Conservation (phyloP, 2,113 vertebrate genomes). For the Eira barbara region DNA sequence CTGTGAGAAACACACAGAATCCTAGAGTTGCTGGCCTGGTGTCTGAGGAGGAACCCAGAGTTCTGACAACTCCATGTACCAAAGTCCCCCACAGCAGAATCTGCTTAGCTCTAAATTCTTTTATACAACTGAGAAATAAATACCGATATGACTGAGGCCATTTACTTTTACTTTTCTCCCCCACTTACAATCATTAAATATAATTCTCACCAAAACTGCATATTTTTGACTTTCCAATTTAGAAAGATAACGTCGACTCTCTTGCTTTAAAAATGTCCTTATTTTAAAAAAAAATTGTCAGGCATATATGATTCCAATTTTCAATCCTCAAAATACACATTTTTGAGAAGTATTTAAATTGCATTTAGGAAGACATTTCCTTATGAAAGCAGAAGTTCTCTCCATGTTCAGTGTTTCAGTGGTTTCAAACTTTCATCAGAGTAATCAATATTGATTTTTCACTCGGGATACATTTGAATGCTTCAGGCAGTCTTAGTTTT, state of each 20-base stretch:
- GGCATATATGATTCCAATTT: slow-evolving; percentile 38
- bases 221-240: slow-evolving; percentile 39
- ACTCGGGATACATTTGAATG: not conserved
- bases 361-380: slow-evolving; percentile 17
- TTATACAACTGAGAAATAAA: not conserved
- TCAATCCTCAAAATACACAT: not conserved
- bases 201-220: not conserved
- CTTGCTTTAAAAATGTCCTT: slow-evolving; percentile 48
- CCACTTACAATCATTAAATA: slow-evolving; percentile 25
- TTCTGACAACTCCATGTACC: not conserved
- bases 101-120: not conserved
- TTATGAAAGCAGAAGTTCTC: slow-evolving; percentile 6
- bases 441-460: not conserved
- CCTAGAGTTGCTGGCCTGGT: not conserved
- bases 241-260: slow-evolving; percentile 39
- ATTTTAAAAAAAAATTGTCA: slow-evolving; percentile 30
- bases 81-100: not conserved
- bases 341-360: slow-evolving; percentile 41
- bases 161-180: not conserved
- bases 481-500: not conserved
- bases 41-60: not conserved
- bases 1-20: not conserved
- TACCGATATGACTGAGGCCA: not conserved
- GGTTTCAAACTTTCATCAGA: not conserved
- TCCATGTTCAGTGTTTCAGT: not conserved